These are phyloP conservation scores for Reinhardtius hippoglossoides DNA, from an alignment of 2,113 vertebrate genomes.

Conservation along the genomic window DNA sequence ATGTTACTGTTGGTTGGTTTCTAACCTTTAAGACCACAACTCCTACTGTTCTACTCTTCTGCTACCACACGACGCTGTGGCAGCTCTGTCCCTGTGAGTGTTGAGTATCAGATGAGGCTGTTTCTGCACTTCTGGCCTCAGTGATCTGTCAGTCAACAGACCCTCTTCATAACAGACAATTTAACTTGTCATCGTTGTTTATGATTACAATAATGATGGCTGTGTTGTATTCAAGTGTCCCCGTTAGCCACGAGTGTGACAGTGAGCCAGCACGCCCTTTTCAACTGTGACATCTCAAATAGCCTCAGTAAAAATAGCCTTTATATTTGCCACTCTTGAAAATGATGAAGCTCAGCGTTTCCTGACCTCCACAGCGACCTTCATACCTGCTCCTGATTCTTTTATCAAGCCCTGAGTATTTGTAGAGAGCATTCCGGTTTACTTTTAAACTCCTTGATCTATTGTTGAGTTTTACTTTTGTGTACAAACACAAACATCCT, in stretches of 20 bases:
- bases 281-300: not conserved
- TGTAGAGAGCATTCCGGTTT: too few species aligned
- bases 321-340: not conserved
- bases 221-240: not conserved
- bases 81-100: not conserved
- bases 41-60: slow-evolving; percentile 41
- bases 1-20: not conserved
- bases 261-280: not conserved
- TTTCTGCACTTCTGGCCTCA: slow-evolving; percentile 3
- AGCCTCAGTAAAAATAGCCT: not conserved
- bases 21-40: not conserved
- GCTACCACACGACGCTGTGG: slow-evolving; percentile 11
- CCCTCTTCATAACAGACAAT: not conserved
- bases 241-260: not conserved
- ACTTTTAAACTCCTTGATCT: not conserved
- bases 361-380: slow-evolving; percentile 7
- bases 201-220: not conserved
- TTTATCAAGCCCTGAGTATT: not conserved
- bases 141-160: not conserved
- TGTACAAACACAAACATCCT: not conserved
- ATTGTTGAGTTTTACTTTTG: not conserved
- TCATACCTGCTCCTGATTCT: not conserved
- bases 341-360: not conserved
- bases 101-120: not conserved
- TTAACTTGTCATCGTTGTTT: not conserved